phyloP scores from a whole-genome alignment of 1,140 invertebrate species.

The Trachelipus rathkii region DNA sequence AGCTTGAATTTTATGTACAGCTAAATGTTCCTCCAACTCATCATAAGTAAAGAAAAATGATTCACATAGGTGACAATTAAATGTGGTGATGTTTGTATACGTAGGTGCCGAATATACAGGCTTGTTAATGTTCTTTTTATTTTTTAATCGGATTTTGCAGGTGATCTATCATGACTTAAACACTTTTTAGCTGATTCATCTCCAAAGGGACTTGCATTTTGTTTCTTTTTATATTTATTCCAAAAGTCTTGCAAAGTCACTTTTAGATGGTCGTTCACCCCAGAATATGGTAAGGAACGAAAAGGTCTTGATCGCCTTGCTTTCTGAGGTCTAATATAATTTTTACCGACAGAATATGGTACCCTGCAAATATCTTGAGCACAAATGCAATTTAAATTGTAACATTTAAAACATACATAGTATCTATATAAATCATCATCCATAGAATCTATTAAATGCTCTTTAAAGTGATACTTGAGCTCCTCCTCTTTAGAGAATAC shows the following conservation, averaged over 20 bases:
- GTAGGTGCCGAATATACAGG: neutral
- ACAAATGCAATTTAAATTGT: constrained; percentile 17
- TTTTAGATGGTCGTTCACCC: neutral
- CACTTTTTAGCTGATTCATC: too few relatives aligned
- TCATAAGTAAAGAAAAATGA: constrained; percentile 3
- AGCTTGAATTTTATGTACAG: neutral
- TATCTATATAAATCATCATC: neutral
- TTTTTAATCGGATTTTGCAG: too few relatives aligned
- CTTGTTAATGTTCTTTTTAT: too few relatives aligned
- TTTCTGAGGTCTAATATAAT: neutral
- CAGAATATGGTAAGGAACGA: neutral
- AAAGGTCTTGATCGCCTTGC: constrained; percentile 18
- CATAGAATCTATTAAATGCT: constrained; percentile 8
- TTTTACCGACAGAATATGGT: neutral
- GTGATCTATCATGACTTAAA: too few relatives aligned
- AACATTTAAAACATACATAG: constrained; percentile 8
- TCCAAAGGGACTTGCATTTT: too few relatives aligned
- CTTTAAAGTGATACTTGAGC: constrained; percentile 13
- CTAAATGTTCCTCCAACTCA: neutral
- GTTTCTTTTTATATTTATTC: neutral
- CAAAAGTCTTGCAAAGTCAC: neutral
- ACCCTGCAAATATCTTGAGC: neutral
- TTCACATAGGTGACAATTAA: neutral
- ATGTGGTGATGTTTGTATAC: neutral
- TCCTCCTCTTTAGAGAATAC: constrained; percentile 16